Evolutionary conservation across 1,140 invertebrate genomes (phyloP).

Genomic region (Drosophila pachea): DNA sequence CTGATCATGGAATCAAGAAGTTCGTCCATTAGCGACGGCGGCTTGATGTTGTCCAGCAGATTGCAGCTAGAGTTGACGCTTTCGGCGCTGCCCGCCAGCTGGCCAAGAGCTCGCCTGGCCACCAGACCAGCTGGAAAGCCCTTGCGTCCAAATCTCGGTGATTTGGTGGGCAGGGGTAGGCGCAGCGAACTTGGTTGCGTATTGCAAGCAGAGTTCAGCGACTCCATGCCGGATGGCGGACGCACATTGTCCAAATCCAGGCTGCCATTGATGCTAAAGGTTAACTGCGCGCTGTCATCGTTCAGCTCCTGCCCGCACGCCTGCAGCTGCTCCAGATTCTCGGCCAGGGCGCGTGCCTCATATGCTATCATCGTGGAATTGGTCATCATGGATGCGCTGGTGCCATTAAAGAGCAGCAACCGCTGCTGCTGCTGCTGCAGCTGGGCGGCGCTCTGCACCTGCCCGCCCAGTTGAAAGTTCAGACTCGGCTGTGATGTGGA

Average conservation of each 20-base stretch:
- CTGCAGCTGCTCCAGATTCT: slow-evolving; percentile 81
- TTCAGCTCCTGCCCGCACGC: slow-evolving; percentile 12
- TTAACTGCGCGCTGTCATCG: slow-evolving; percentile 78
- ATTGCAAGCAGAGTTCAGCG: slow-evolving; percentile 63
- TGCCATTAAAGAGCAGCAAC: slow-evolving; percentile 60
- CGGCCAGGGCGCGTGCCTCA: slow-evolving; percentile 86
- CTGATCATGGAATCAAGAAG: slow-evolving; percentile 90
- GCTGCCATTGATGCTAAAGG: slow-evolving; percentile 81
- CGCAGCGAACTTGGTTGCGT: slow-evolving; percentile 65
- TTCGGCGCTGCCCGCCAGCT: slow-evolving; percentile 72
- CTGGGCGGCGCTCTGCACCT: slow-evolving; percentile 61
- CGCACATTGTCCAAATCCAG: slow-evolving; percentile 87
- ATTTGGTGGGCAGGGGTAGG: slow-evolving; percentile 70
- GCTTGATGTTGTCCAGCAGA: slow-evolving; percentile 87
- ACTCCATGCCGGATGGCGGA: slow-evolving; percentile 87
- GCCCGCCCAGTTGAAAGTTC: slow-evolving; percentile 71
- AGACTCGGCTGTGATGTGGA: background rate
- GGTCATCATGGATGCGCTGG: slow-evolving; percentile 80
- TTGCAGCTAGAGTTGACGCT: slow-evolving; percentile 82
- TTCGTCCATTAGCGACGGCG: slow-evolving; percentile 89
- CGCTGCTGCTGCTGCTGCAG: slow-evolving; percentile 34
- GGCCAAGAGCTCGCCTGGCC: slow-evolving; percentile 84
- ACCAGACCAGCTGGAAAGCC: slow-evolving; percentile 83
- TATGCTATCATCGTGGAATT: slow-evolving; percentile 85
- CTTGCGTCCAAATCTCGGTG: slow-evolving; percentile 81